These are phyloP conservation scores for Acanthosepion pharaonis DNA, from an alignment of 2,888 invertebrate species.

Conservation along the genomic window DNA sequence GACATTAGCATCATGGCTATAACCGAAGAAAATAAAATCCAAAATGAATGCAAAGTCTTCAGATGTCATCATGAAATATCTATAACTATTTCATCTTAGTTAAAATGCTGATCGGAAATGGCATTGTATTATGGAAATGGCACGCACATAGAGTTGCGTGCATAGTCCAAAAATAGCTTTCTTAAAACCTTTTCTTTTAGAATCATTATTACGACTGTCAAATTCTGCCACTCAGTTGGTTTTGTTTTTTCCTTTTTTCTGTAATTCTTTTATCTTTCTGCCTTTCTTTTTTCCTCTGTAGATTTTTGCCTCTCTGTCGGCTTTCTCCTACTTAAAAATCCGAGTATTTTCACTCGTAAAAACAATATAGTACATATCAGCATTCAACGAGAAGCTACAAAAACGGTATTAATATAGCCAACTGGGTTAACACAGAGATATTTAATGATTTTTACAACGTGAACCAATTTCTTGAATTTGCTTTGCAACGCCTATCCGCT, in stretches of 20 bases:
- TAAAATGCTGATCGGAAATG: neutral
- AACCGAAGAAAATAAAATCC: no score
- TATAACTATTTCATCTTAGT: neutral
- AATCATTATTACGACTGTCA: neutral
- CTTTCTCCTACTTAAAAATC: neutral
- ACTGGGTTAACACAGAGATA: no score
- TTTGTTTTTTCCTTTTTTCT: neutral
- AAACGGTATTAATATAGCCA: no score
- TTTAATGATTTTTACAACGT: no score
- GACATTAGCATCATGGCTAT: no score
- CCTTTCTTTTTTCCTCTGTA: neutral
- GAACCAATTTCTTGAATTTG: no score
- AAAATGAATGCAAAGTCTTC: neutral
- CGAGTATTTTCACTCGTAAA: no score
- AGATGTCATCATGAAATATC: neutral
- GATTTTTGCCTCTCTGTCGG: neutral
- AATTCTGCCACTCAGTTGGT: neutral
- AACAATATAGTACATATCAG: no score
- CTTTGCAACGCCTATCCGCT: no score
- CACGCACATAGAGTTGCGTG: neutral
- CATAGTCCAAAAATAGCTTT: neutral
- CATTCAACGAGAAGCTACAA: no score
- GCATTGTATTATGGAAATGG: neutral
- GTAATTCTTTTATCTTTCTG: neutral
- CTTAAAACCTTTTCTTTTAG: neutral